Conservation (phyloP, 2,888 invertebrate species). For the Chaetogeoica ovagalla region DNA sequence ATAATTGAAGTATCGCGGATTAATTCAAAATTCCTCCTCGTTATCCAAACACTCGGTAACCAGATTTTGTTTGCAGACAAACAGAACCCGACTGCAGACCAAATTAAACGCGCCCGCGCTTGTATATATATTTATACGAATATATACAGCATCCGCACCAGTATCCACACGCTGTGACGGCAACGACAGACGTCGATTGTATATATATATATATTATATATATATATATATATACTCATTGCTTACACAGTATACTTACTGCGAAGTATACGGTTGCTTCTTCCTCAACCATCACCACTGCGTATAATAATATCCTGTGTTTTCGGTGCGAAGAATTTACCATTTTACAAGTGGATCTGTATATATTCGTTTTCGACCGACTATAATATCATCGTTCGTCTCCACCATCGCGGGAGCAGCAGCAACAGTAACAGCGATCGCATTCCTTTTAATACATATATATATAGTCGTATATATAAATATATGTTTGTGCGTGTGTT, state of each 20-base stretch:
- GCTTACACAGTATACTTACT: not conserved
- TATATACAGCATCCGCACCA: not conserved
- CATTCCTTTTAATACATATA: too few relatives aligned
- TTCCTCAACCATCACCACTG: too few relatives aligned
- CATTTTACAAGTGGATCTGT: slow-evolving; percentile 25
- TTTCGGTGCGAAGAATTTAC: slow-evolving; percentile 33
- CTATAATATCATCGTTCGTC: slow-evolving; percentile 13
- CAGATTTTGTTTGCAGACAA: slow-evolving; percentile 53
- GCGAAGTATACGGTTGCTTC: too few relatives aligned
- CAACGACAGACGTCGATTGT: not conserved
- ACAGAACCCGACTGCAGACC: slow-evolving; percentile 45
- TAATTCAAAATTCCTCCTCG: slow-evolving; percentile 52
- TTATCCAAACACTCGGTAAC: slow-evolving; percentile 53
- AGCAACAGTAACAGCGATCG: too few relatives aligned
- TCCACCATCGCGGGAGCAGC: not conserved
- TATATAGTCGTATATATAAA: too few relatives aligned
- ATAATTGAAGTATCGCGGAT: slow-evolving; percentile 52
- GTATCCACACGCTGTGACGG: not conserved
- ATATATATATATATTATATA: not conserved
- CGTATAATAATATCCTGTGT: slow-evolving; percentile 15
- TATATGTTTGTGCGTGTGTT: too few relatives aligned
- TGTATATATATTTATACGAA: not conserved
- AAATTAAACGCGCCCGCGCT: slow-evolving; percentile 38
- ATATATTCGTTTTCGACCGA: slow-evolving; percentile 25
- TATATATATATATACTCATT: not conserved